Base-by-base conservation (phyloP, 2,888 invertebrate species). In the Rapana venosa region DNA sequence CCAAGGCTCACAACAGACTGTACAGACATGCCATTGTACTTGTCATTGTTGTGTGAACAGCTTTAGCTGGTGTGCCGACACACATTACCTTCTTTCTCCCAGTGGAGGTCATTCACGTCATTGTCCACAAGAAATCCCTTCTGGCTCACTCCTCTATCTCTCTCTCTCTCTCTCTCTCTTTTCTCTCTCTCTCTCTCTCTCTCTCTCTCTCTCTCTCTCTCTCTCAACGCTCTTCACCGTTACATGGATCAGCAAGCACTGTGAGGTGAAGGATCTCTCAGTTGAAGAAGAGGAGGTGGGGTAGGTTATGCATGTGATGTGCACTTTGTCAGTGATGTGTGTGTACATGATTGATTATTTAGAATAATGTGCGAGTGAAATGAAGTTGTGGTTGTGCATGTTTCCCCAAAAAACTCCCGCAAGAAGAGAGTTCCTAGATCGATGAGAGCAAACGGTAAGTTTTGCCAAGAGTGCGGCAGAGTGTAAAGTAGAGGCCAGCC, bases 401-500 rank as follows among this genome's bases (percentile, higher is more conserved):
- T 47, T 61, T 4, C 17, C 79, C 79, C 81, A 32, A 81, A 81
- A 81, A 35, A 8, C 58, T 58, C 58, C 58, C 30, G 58, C n/a
- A 13, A 30, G 35, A 15, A 86, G 32, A 13, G 26, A 11, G 47
- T 83, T 22, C 66, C 66, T 47, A 66, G 13, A 22, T 6, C 26
- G 66, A 66, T 83, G 81, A 83, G 26, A 36, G 88, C 30, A 17
- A 36, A 36, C 20, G 88, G 88, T 88, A 88, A 88, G 87, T 89
- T 86, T 35, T 88, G 91, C 89, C 74, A 79, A 87, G 95, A 95
- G 95, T 95, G 95, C 95, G 94, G 93, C 94, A 94, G 94, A 94
- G 94, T 94, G 94, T 90, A 92, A 93, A 93, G 92, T 94, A 93
- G 94, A 94, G 95, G 93, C 94, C 94, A 93, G 94, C 93, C 92